Conservation (phyloP, 2,113 vertebrate genomes). For the Castor canadensis region DNA sequence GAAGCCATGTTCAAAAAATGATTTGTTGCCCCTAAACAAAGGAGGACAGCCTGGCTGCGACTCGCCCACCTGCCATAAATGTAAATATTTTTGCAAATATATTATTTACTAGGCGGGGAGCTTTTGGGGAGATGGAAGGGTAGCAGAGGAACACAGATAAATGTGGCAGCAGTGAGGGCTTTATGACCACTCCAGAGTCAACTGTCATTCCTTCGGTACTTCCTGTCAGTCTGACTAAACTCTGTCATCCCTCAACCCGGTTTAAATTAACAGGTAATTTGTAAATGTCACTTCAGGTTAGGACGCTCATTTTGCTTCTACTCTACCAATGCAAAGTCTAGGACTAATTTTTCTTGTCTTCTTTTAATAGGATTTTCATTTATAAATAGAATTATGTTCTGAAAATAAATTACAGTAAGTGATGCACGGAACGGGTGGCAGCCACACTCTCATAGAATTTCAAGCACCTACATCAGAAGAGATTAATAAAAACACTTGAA, state of each 20-base stretch:
- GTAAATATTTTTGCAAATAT: slow-evolving; percentile 87
- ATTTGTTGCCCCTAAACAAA: slow-evolving; percentile 57
- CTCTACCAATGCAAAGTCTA: slow-evolving; percentile 94
- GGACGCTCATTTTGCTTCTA: slow-evolving; percentile 98
- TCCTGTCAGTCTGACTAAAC: slow-evolving; percentile 97
- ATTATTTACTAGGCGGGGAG: slow-evolving; percentile 84
- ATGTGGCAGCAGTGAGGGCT: slow-evolving; percentile 86
- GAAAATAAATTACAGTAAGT: slow-evolving; percentile 99
- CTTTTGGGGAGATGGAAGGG: slow-evolving; percentile 73
- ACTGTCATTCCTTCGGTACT: slow-evolving; percentile 93
- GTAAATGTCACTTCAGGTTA: slow-evolving; percentile 99
- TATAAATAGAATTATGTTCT: slow-evolving; percentile 99
- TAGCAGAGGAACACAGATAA: slow-evolving; percentile 81
- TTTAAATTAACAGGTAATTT: slow-evolving; percentile 99
- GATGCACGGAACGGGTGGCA: slow-evolving; percentile 90
- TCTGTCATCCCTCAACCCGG: slow-evolving; percentile 99
- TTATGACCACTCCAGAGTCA: slow-evolving; percentile 90
- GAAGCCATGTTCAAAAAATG: slow-evolving; percentile 73
- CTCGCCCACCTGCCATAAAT: slow-evolving; percentile 69
- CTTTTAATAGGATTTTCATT: slow-evolving; percentile 99
- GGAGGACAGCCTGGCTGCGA: background rate
- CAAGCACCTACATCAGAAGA: slow-evolving; percentile 90
- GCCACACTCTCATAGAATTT: slow-evolving; percentile 89
- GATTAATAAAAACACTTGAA: slow-evolving; percentile 95
- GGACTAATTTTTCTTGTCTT: slow-evolving; percentile 99